Percentiles rank a stretch among this genome's conserved stretches.
phyloP scores from a whole-genome alignment of 2,113 vertebrate genomes.

The Scatophagus argus region DNA sequence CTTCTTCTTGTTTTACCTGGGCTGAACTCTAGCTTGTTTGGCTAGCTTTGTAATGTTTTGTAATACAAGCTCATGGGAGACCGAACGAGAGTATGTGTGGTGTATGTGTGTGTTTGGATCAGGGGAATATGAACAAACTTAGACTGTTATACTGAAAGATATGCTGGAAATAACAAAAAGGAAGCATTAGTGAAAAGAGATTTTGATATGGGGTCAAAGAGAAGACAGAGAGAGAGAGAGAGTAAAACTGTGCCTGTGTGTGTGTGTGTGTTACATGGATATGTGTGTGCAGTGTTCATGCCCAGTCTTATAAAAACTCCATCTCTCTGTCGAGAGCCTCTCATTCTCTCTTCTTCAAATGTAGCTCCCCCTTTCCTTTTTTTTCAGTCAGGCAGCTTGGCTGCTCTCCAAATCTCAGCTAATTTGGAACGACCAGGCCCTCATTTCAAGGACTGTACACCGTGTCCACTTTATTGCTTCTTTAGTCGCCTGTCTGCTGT shows the following conservation, averaged over 20 bases:
- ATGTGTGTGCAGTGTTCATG: background rate
- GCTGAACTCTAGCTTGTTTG: slow-evolving; percentile 16
- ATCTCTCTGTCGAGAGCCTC: background rate
- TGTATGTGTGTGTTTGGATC: background rate
- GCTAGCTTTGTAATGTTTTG: no score
- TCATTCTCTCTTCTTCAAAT: slow-evolving; percentile 2
- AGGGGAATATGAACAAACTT: slow-evolving; percentile 15
- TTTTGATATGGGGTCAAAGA: slow-evolving; percentile 16
- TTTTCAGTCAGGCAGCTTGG: slow-evolving; percentile 57
- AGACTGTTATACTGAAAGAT: slow-evolving; percentile 23
- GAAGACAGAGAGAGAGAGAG: background rate
- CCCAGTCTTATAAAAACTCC: slow-evolving; percentile 20
- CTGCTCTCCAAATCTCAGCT: slow-evolving; percentile 57
- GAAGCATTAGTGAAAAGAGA: slow-evolving; percentile 11
- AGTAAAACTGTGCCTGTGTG: background rate
- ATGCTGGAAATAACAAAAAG: slow-evolving; percentile 40
- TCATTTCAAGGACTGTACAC: slow-evolving; percentile 63
- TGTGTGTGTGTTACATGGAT: background rate
- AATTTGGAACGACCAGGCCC: slow-evolving; percentile 70
- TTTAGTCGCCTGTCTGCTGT: slow-evolving; percentile 40
- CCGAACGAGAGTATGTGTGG: background rate
- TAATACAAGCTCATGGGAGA: background rate
- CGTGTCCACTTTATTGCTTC: slow-evolving; percentile 64
- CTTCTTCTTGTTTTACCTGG: background rate
- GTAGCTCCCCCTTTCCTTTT: slow-evolving; percentile 28